These are phyloP conservation scores for Episyrphus balteatus DNA, from an alignment of 1,140 invertebrate genomes.

Conservation along the genomic window DNA sequence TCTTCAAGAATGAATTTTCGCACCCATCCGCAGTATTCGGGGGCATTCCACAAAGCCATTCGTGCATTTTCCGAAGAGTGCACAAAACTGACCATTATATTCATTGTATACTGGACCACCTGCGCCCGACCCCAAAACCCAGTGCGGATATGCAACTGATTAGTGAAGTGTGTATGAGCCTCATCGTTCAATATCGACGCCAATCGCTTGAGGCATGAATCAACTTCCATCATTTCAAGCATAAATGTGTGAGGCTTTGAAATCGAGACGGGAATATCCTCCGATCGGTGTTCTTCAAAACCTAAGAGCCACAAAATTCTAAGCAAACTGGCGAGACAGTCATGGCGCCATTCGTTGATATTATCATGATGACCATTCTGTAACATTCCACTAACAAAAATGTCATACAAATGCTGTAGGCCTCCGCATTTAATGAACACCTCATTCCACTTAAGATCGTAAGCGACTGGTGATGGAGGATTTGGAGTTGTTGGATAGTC, in stretches of 20 bases:
- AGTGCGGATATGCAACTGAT: constrained; percentile 64
- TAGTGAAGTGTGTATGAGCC: constrained; percentile 48
- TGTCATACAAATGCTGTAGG: constrained; percentile 76
- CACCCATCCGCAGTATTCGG: constrained; percentile 59
- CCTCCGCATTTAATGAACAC: constrained; percentile 79
- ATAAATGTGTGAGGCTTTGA: constrained; percentile 59
- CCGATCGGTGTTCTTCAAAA: constrained; percentile 47
- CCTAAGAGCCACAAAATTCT: constrained; percentile 70
- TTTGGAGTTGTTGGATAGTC: no score
- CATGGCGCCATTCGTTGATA: constrained; percentile 85
- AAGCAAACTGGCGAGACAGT: constrained; percentile 77
- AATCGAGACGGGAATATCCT: constrained; percentile 50
- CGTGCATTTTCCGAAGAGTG: constrained; percentile 59
- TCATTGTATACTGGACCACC: constrained; percentile 72
- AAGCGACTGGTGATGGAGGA: not conserved
- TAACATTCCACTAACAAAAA: constrained; percentile 74
- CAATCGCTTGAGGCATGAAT: constrained; percentile 67
- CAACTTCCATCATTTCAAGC: constrained; percentile 70
- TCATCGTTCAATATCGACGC: constrained; percentile 81
- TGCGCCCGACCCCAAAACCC: constrained; percentile 79
- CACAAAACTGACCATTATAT: constrained; percentile 70
- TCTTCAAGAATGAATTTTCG: constrained; percentile 69
- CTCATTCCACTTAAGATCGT: constrained; percentile 50
- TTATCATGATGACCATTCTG: constrained; percentile 52
- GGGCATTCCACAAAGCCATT: constrained; percentile 50